These are phyloP conservation scores for Helicoverpa armigera DNA, from an alignment of 1,140 invertebrate genomes.

Conservation along the genomic window DNA sequence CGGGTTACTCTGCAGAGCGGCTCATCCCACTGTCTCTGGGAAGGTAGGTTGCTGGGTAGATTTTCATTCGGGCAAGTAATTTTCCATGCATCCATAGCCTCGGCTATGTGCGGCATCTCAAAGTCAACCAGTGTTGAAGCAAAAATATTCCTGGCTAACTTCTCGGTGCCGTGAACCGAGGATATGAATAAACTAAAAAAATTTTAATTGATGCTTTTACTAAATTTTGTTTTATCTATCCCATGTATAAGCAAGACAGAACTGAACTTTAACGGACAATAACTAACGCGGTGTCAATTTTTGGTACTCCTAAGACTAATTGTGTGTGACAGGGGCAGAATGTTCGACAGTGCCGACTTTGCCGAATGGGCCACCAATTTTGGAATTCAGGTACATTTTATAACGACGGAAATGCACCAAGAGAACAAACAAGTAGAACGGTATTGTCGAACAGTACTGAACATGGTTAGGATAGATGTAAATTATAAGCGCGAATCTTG, in stretches of 20 bases:
- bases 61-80: too few relatives aligned
- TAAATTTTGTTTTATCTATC: slow-evolving; percentile 47
- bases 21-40: too few relatives aligned
- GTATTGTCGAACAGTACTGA: slow-evolving; percentile 58
- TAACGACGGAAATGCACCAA: slow-evolving; percentile 50
- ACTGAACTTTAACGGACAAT: slow-evolving; percentile 37
- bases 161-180: too few relatives aligned
- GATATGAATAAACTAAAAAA: too few relatives aligned
- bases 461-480: slow-evolving; percentile 47
- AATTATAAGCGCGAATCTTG: not conserved
- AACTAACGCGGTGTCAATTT: slow-evolving; percentile 44
- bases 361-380: not conserved
- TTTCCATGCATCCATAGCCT: too few relatives aligned
- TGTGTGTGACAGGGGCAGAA: slow-evolving; percentile 45
- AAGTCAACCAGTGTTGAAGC: too few relatives aligned
- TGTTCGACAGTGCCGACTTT: slow-evolving; percentile 49
- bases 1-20: too few relatives aligned
- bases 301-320: slow-evolving; percentile 49
- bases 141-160: too few relatives aligned
- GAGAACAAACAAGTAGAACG: slow-evolving; percentile 60
- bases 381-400: slow-evolving; percentile 41
- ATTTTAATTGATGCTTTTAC: slow-evolving; percentile 55
- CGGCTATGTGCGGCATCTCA: too few relatives aligned
- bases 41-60: too few relatives aligned
- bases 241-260: slow-evolving; percentile 43